Conservation (phyloP, 2,113 vertebrate species). For the Entomyzon cyanotis region DNA sequence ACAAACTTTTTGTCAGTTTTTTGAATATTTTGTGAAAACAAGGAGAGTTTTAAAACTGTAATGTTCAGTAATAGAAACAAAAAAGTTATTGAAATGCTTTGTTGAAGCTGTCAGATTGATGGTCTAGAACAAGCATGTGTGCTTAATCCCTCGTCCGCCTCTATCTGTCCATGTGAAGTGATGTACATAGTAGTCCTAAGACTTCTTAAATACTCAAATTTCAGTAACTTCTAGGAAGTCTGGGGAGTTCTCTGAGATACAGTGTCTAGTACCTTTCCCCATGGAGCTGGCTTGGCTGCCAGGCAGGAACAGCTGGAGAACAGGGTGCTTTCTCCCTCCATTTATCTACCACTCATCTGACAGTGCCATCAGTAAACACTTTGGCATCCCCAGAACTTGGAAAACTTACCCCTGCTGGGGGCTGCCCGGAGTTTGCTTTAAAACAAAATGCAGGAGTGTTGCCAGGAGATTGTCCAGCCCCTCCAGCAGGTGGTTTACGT, state of each 20-base stretch:
- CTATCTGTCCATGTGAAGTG: neutral
- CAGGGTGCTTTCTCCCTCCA: accelerated
- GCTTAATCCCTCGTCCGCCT: neutral
- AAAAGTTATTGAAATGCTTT: neutral
- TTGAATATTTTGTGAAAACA: neutral
- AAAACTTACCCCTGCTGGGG: neutral
- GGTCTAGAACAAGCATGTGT: neutral
- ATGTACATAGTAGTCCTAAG: neutral
- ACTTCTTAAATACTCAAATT: neutral
- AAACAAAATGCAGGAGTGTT: neutral
- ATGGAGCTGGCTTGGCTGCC: neutral
- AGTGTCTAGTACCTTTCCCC: neutral
- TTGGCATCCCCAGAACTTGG: neutral
- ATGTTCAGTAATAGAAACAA: neutral
- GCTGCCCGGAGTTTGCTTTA: neutral
- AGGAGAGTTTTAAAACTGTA: neutral
- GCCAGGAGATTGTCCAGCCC: neutral
- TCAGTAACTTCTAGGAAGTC: neutral
- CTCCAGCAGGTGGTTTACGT: neutral
- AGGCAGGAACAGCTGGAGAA: neutral
- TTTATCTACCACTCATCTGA: neutral
- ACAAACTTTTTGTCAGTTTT: neutral
- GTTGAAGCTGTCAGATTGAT: neutral
- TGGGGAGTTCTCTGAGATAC: neutral
- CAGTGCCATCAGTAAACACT: neutral